Percentiles rank a stretch among this genome's conserved stretches.
Conservation (phyloP, 2,888 invertebrate genomes). For the Epinotia ramella region DNA sequence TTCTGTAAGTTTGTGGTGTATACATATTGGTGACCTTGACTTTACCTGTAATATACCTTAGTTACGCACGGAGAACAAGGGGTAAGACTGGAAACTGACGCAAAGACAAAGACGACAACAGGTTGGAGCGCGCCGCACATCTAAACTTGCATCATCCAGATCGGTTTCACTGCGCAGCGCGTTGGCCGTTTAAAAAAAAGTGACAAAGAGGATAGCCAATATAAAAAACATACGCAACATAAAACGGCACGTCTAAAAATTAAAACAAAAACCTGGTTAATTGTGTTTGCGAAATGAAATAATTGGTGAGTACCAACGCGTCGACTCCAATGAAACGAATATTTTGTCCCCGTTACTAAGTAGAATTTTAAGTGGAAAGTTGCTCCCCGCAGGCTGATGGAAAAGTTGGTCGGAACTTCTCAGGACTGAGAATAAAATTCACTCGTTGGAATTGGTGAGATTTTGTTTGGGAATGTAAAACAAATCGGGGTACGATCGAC, state of each 20-base stretch:
- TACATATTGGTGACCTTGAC: too few species aligned
- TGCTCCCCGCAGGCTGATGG: constrained; percentile 66
- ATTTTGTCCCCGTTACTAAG: constrained; percentile 55
- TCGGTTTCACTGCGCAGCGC: too few species aligned
- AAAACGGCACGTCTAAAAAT: constrained; percentile 53
- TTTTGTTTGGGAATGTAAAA: constrained; percentile 64
- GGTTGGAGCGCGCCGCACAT: too few species aligned
- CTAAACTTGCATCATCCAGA: too few species aligned
- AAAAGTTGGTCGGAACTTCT: constrained; percentile 65
- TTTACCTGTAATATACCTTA: too few species aligned
- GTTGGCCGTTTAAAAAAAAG: too few species aligned
- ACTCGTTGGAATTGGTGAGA: constrained; percentile 60
- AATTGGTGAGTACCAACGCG: constrained; percentile 54
- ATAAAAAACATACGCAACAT: neutral
- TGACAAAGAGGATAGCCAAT: too few species aligned
- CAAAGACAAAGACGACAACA: too few species aligned
- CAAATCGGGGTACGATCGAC: constrained; percentile 56
- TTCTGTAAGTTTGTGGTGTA: too few species aligned
- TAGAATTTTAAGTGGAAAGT: constrained; percentile 72
- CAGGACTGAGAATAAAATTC: constrained; percentile 62
- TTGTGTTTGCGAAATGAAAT: constrained; percentile 62
- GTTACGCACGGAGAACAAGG: too few species aligned
- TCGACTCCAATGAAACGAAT: constrained; percentile 60
- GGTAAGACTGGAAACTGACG: too few species aligned
- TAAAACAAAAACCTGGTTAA: constrained; percentile 52